phyloP scores from a whole-genome alignment of 37 sponge, comb jelly and placozoan species.

The Ianthella basta region DNA sequence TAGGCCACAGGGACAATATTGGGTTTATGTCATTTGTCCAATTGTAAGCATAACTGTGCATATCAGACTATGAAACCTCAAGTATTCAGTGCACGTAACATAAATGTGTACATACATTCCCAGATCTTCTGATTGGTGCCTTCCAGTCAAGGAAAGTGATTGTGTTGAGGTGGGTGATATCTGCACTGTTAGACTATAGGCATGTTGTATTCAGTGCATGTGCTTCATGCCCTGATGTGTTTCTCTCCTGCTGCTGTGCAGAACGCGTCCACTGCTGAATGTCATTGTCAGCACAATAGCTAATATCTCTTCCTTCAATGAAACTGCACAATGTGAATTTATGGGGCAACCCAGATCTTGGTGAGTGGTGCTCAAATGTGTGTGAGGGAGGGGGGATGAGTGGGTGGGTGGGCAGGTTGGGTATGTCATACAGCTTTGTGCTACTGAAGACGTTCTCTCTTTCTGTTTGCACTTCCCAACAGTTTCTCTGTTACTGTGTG shows the following conservation, averaged over 20 bases:
- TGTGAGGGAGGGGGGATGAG: neutral
- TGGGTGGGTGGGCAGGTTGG: too few species aligned
- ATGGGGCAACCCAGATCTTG: neutral
- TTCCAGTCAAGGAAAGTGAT: constrained; percentile 26
- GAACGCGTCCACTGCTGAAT: constrained; percentile 17
- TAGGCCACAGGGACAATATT: too few species aligned
- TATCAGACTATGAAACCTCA: too few species aligned
- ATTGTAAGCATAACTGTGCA: too few species aligned
- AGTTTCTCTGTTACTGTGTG: constrained; percentile 33
- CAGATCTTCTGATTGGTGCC: constrained; percentile 21
- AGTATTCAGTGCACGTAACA: too few species aligned
- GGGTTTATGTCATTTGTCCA: too few species aligned
- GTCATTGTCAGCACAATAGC: neutral
- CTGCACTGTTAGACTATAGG: too few species aligned
- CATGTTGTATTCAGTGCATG: too few species aligned
- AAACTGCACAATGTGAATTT: neutral
- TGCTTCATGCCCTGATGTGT: too few species aligned
- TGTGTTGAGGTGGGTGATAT: constrained; percentile 20
- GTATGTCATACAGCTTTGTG: too few species aligned
- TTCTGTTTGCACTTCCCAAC: neutral
- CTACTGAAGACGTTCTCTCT: neutral
- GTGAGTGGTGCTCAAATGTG: neutral
- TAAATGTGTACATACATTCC: too few species aligned
- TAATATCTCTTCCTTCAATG: constrained; percentile 13
- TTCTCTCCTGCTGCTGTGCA: neutral